These are phyloP conservation scores for Rallus crepitans DNA, from an alignment of 2,797 vertebrate species.

Conservation along the genomic window DNA sequence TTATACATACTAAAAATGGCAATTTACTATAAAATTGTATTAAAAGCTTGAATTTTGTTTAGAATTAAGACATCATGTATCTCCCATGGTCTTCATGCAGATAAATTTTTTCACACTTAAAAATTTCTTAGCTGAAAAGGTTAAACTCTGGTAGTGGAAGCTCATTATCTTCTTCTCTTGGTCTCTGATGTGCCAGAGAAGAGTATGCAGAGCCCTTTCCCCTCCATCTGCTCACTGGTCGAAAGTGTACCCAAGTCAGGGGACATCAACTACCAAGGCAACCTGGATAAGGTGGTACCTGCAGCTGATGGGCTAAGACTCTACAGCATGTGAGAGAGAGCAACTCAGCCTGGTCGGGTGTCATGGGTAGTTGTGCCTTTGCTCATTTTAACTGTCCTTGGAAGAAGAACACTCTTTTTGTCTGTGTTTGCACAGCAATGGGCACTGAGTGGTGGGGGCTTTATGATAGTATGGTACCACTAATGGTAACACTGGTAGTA, in stretches of 20 bases:
- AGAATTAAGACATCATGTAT: background rate
- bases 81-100: background rate
- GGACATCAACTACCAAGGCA: background rate
- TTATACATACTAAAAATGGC: background rate
- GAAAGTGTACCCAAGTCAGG: background rate
- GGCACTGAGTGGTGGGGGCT: background rate
- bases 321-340: accelerated
- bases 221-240: background rate
- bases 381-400: background rate
- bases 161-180: background rate
- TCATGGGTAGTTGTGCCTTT: background rate
- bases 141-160: background rate
- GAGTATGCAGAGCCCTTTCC: background rate
- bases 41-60: background rate
- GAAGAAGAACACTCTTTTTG: background rate
- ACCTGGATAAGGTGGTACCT: too few relatives aligned
- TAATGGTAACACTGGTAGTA: background rate
- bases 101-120: background rate
- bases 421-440: background rate
- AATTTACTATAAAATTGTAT: background rate
- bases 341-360: accelerated
- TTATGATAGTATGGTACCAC: background rate
- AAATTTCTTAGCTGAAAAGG: background rate
- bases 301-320: background rate
- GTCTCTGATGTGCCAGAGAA: background rate